Evolutionary conservation across 2,797 vertebrate genomes (phyloP).

Genomic region (Meriones psammophilus): DNA sequence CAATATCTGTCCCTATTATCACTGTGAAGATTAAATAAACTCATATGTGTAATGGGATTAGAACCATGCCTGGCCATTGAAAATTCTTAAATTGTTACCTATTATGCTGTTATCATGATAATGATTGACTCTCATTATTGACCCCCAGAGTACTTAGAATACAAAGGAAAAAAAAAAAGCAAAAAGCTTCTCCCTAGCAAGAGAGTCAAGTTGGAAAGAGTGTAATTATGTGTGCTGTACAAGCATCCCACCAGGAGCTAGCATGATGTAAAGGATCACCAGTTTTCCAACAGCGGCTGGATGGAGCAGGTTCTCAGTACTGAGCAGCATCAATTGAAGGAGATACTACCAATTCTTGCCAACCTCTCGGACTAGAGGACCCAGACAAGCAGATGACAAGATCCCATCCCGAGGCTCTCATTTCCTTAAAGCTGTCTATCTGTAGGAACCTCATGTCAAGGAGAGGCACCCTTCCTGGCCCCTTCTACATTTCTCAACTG

Average conservation of each 20-base stretch:
- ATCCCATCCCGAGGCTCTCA: neutral
- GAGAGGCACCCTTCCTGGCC: neutral
- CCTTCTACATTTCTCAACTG: neutral
- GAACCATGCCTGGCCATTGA: neutral
- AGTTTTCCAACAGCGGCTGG: neutral
- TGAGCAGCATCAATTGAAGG: neutral
- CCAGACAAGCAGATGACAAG: neutral
- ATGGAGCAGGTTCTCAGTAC: neutral
- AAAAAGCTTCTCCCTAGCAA: neutral
- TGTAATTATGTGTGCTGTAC: neutral
- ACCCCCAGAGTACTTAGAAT: neutral
- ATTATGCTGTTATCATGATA: slow-evolving; percentile 5
- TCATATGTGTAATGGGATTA: neutral
- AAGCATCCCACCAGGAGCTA: neutral
- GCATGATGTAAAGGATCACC: neutral
- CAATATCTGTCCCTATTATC: neutral
- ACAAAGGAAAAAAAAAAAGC: neutral
- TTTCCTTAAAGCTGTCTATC: neutral
- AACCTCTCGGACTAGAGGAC: neutral
- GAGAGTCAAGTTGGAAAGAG: neutral
- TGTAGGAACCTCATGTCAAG: neutral
- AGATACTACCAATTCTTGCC: neutral
- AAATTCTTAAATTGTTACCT: slow-evolving; percentile 53
- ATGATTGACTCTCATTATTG: slow-evolving; percentile 27
- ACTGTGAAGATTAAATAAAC: slow-evolving; percentile 50